Evolutionary conservation across 2,888 invertebrate genomes (phyloP), one percentile per base, ranked within the genome.

Genomic region (Troides helena): DNA sequence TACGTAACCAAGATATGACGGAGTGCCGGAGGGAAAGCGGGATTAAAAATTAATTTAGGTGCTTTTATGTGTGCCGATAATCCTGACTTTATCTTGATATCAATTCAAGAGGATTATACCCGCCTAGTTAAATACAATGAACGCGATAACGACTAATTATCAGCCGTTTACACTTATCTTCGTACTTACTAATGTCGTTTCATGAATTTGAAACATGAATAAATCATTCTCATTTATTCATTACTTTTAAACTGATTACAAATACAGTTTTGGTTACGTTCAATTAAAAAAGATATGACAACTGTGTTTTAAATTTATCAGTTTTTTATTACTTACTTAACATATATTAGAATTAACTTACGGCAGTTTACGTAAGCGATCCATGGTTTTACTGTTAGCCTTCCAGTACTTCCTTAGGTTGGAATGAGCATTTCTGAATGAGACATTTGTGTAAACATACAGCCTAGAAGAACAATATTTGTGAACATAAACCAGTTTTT

Each of bases 31-130:
- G 86, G 86, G 87, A 85, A 86, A 88, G 85, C 82, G 78, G 90
- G 91, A 92, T 92, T 92, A 91, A 92, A 90, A 89, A 89, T 89
- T 91, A 88, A 90, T 91, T 92, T 89, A 87, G 79, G 80, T 85
- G 79, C 91, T 92, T 92, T 92, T 85, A 92, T 90, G 90, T 92
- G 85, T 81, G 85, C 91, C 92, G 91, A 84, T 92, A 91, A 92
- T 90, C 90, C 91, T 76, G 80, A 85, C 83, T 80, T 89, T 92
- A 92, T 92, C 91, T 86, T 86, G 89, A 88, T 91, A 92, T 90
- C 90, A 89, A 90, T 88, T 87, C 86, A 81, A 80, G 82, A 74
- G 91, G 90, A 91, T 92, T 91, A 91, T 84, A 86, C 85, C 78
- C 81, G 83, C 85, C 87, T 85, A 86, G 88, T 87, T 87, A 88